Base-by-base conservation (phyloP, 2,113 vertebrate species). In the Agapornis roseicollis region DNA sequence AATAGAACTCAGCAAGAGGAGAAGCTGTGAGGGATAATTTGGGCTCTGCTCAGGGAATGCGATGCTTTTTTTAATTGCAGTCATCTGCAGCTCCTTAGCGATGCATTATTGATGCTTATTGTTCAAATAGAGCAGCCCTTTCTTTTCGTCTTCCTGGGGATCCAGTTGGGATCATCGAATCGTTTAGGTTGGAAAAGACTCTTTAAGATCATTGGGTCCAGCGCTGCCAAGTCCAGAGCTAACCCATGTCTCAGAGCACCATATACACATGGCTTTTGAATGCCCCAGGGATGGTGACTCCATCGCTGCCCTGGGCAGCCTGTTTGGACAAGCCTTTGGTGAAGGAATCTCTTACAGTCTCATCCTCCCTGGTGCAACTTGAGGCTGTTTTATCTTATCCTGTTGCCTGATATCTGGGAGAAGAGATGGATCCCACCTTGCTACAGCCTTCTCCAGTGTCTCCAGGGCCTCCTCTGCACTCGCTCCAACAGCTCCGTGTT, bases 41-140 rank as follows among this genome's bases (percentile, higher is more conserved):
- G 44, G 39, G 46, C 93, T 95, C 96, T 81, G 94, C 92, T 97
- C 84, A 71, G 95, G 97, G 96, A 98, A 90, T 29, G 92, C 81
- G 90, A 94, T 85, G 97, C 96, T 95, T 98, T 97, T 93, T 97
- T 97, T 97, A 98, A 98, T 97, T 98, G 98, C 96, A 68, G 89
- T 97, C 98, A 97, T 97, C 97, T 86, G 91, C 90, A 23, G 96
- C 93, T 97, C 88, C 95, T 95, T 6, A 11, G 97, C 88, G 60
- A 97, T 97, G 95, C 84, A 96, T 98, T 98, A 98, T 96, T 97
- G 98, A 98, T 96, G 95, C 90, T 83, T 60, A 90, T 97, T 79
- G 96, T 93, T 81, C 90, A 94, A 89, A 97, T 91, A 94, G 97
- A 97, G 92, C 11, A 71, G 41, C 49, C 0, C 0, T 44, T 92